Conservation (phyloP, 2,113 vertebrate species). For the Cyprinodon variegatus region DNA sequence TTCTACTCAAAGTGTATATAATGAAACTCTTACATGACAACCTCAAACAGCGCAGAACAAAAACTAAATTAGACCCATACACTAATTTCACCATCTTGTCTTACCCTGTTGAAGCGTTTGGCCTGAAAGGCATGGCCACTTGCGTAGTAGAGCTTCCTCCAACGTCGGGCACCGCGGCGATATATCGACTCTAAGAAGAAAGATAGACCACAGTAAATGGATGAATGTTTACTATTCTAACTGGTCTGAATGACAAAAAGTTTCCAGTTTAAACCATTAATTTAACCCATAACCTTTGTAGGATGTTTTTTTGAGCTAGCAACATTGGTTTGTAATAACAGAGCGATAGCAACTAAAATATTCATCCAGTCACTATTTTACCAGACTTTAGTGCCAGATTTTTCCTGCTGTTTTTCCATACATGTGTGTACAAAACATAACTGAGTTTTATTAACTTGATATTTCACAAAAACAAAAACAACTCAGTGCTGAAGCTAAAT, state of each 20-base stretch:
- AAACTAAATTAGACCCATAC: background rate
- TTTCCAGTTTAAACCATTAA: background rate
- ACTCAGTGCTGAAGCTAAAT: too few relatives aligned
- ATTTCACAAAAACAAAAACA: background rate
- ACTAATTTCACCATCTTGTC: slow-evolving; percentile 2
- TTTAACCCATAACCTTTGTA: background rate
- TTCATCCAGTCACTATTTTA: too few relatives aligned
- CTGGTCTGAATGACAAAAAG: background rate
- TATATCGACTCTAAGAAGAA: slow-evolving; percentile 94
- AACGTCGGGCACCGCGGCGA: slow-evolving; percentile 93
- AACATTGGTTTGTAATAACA: background rate
- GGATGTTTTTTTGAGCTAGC: background rate
- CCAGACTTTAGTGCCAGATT: background rate
- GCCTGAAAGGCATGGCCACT: slow-evolving; percentile 98
- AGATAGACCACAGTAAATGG: background rate
- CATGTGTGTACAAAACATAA: background rate
- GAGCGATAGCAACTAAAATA: too few relatives aligned
- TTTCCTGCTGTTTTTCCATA: background rate
- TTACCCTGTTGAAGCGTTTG: slow-evolving; percentile 97
- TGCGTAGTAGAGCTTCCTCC: slow-evolving; percentile 98
- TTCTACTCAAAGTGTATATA: too few relatives aligned
- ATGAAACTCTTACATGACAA: too few relatives aligned
- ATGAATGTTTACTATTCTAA: background rate
- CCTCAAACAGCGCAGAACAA: background rate
- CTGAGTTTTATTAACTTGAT: background rate